These are phyloP conservation scores for Cancer borealis DNA, from an alignment of 2,888 invertebrate genomes.

Conservation along the genomic window DNA sequence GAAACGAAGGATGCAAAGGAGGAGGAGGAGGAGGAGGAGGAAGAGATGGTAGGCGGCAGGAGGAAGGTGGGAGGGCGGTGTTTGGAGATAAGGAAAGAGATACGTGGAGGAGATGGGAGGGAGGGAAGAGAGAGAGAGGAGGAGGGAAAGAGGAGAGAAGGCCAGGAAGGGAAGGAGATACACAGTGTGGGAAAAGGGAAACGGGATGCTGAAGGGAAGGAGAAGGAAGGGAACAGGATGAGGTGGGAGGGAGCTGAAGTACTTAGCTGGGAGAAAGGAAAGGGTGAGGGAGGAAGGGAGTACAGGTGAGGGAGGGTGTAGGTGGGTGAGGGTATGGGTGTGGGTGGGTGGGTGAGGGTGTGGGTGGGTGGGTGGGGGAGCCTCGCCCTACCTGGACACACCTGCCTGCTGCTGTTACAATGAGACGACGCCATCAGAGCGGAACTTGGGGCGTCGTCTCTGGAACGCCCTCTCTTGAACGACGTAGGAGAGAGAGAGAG, in stretches of 20 bases:
- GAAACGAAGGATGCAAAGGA: too few species aligned
- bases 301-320: neutral
- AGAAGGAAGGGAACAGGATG: neutral
- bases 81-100: constrained; percentile 20
- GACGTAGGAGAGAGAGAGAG: neutral
- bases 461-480: constrained; percentile 14
- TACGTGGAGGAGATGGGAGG: neutral
- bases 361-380: neutral
- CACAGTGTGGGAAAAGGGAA: neutral
- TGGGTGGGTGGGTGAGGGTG: neutral
- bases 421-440: neutral
- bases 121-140: neutral
- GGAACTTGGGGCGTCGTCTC: neutral
- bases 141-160: neutral
- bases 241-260: neutral
- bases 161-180: neutral
- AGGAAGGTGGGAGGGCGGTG: neutral
- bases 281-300: neutral
- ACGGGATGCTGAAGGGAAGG: neutral
- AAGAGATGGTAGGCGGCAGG: neutral
- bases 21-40: too few species aligned
- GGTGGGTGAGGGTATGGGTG: neutral
- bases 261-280: neutral
- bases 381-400: neutral
- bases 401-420: neutral